phyloP scores from a whole-genome alignment of 2,113 vertebrate species.

The Columba livia region DNA sequence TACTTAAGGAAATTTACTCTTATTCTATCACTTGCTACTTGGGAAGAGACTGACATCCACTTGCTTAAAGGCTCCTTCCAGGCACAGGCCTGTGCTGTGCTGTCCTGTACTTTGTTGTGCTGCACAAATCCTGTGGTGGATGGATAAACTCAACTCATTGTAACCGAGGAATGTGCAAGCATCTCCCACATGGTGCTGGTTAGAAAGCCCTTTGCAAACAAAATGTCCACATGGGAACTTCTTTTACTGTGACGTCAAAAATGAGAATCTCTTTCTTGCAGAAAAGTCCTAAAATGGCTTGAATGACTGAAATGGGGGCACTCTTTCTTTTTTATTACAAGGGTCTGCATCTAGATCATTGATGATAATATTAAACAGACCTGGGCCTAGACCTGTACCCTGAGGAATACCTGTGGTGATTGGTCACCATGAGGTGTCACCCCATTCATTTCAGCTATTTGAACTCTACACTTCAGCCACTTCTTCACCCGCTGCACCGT shows the following conservation, averaged over 20 bases:
- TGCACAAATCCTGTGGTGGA: neutral
- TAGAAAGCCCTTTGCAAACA: neutral
- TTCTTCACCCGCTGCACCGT: no score
- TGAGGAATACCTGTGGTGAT: no score
- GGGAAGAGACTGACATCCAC: no score
- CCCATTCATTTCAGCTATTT: no score
- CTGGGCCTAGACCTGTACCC: no score
- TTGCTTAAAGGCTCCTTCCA: no score
- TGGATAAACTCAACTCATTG: neutral
- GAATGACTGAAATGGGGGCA: neutral
- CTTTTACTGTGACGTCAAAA: neutral
- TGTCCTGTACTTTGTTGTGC: neutral
- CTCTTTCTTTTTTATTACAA: neutral
- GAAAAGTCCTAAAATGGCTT: neutral
- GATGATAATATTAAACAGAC: no score
- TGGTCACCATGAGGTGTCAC: no score
- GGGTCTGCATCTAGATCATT: no score
- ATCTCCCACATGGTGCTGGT: neutral
- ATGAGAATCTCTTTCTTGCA: neutral
- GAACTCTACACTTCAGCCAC: no score
- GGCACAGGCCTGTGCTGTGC: neutral
- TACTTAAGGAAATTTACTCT: no score
- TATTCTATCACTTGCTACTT: no score
- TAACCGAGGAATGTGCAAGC: neutral
- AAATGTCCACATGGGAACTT: neutral